Percentiles rank a stretch among this genome's conserved stretches.
Conservation (phyloP, 2,113 vertebrate species). For the Oceanites oceanicus region DNA sequence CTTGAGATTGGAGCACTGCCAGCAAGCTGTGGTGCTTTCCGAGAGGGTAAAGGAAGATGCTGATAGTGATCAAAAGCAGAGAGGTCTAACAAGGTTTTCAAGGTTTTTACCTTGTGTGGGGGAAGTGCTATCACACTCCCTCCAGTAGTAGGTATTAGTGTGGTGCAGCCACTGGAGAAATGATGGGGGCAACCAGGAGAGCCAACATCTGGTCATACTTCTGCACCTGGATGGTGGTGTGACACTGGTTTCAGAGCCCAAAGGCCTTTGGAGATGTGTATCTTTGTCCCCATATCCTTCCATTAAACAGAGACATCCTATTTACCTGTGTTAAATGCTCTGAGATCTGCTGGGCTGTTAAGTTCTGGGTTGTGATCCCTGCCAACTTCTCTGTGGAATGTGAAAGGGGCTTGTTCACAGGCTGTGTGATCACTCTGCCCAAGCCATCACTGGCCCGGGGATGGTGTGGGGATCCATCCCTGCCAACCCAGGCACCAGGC, state of each 20-base stretch:
- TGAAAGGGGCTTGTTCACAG: neutral
- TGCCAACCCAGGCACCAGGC: neutral
- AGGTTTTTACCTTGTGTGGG: neutral
- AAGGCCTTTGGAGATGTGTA: neutral
- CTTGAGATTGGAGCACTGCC: neutral
- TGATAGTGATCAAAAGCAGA: neutral
- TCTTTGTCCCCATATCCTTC: neutral
- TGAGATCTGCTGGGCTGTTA: neutral
- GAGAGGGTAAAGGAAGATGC: neutral
- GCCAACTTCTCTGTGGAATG: neutral
- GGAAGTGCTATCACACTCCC: rapidly evolving
- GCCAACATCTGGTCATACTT: neutral
- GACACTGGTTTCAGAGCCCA: neutral
- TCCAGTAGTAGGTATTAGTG: neutral
- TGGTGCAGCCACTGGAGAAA: neutral
- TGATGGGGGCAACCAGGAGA: neutral
- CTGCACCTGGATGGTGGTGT: neutral
- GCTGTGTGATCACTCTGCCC: neutral
- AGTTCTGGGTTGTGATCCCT: neutral
- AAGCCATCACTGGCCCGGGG: neutral
- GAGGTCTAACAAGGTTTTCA: neutral
- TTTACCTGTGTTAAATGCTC: neutral
- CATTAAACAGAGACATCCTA: neutral
- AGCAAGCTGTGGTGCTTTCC: neutral
- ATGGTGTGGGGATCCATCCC: neutral